These are phyloP conservation scores for Lepidothrix coronata DNA, from an alignment of 2,113 vertebrate species.

Conservation along the genomic window DNA sequence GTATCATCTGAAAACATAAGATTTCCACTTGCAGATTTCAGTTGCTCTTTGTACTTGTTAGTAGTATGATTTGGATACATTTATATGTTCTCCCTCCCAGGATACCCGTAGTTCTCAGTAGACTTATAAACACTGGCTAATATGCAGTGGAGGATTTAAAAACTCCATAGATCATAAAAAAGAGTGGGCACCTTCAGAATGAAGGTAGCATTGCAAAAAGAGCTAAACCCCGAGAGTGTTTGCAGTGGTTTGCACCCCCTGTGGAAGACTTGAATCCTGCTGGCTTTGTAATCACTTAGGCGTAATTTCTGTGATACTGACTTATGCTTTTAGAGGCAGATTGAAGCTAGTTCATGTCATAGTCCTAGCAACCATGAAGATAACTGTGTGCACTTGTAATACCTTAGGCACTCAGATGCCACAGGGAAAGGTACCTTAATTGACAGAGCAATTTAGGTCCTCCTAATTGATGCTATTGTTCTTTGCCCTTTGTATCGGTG, in stretches of 20 bases:
- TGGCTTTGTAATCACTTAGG: neutral
- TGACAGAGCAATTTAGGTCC: neutral
- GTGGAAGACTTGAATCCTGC: neutral
- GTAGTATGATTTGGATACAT: neutral
- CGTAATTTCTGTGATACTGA: neutral
- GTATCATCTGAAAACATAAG: neutral
- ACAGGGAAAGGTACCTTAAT: neutral
- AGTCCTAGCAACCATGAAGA: neutral
- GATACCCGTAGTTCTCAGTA: accelerated
- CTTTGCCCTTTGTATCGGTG: neutral
- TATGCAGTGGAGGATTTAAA: neutral
- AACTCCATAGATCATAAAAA: neutral
- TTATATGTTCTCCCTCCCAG: neutral
- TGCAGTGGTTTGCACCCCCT: neutral
- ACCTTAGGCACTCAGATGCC: neutral
- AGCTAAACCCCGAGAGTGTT: neutral
- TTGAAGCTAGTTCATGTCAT: neutral
- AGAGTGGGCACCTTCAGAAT: neutral
- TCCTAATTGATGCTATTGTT: neutral
- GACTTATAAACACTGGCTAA: neutral
- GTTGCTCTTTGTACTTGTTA: neutral
- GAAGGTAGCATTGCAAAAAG: neutral
- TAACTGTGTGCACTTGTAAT: neutral
- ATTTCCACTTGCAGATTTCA: neutral
- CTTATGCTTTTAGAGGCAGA: neutral